phyloP scores from a whole-genome alignment of 2,797 vertebrate genomes.

The Eleutherodactylus coqui region DNA sequence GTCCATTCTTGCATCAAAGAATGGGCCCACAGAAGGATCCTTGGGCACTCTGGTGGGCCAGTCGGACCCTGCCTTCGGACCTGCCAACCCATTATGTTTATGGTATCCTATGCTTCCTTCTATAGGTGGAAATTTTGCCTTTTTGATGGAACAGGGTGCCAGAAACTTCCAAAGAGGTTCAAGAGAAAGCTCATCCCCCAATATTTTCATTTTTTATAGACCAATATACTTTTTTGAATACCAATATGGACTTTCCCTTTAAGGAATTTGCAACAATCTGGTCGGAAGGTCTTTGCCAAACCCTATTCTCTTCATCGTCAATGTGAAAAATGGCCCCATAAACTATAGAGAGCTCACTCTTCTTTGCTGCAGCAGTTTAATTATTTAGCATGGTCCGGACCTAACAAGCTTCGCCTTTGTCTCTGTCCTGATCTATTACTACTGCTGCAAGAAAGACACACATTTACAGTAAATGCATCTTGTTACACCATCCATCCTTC shows the following conservation, averaged over 20 bases:
- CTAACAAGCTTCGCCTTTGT: slow-evolving; percentile 30
- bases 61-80: too few species aligned
- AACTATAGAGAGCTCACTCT: background rate
- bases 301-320: background rate
- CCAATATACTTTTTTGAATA: background rate
- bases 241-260: background rate
- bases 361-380: slow-evolving; percentile 30
- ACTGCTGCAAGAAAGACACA: background rate
- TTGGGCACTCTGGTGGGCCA: too few species aligned
- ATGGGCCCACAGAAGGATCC: too few species aligned
- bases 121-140: too few species aligned
- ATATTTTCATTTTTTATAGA: background rate
- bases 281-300: background rate
- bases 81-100: too few species aligned
- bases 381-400: slow-evolving; percentile 29
- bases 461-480: slow-evolving; percentile 24
- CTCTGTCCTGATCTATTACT: slow-evolving; percentile 15
- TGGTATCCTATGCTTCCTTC: too few species aligned
- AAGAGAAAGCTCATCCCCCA: background rate
- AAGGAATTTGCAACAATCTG: background rate
- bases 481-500: slow-evolving; percentile 4
- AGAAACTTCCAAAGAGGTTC: background rate
- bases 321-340: background rate
- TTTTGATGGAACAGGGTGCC: too few species aligned
- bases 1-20: too few species aligned